Evolutionary conservation across 2,888 invertebrate genomes (phyloP).

Genomic region (Meiosimyza platycephala): DNA sequence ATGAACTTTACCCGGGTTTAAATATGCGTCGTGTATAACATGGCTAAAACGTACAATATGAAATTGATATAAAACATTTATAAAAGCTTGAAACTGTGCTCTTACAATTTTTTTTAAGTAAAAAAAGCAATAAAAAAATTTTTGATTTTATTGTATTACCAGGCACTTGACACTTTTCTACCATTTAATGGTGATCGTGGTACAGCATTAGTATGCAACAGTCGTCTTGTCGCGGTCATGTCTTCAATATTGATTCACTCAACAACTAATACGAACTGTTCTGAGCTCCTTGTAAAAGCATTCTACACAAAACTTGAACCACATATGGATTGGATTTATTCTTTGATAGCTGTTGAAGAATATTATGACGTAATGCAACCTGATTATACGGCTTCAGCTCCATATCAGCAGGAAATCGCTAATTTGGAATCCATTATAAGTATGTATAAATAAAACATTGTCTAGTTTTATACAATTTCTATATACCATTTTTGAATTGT

Average conservation of each 20-base stretch:
- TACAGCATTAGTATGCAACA: constrained; percentile 42
- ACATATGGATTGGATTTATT: constrained; percentile 42
- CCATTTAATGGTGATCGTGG: constrained; percentile 42
- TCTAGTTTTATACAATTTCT: too few relatives aligned
- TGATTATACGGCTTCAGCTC: constrained; percentile 4
- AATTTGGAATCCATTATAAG: too few relatives aligned
- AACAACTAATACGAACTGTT: constrained; percentile 25
- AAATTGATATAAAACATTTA: too few relatives aligned
- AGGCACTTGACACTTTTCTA: constrained; percentile 37
- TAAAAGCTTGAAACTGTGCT: too few relatives aligned
- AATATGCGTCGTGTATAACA: too few relatives aligned
- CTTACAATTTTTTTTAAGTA: too few relatives aligned
- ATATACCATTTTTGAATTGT: too few relatives aligned
- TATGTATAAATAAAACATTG: too few relatives aligned
- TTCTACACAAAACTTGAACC: constrained; percentile 41
- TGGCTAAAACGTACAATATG: too few relatives aligned
- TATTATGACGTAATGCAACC: constrained; percentile 6
- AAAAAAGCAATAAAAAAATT: too few relatives aligned
- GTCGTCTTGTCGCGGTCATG: constrained; percentile 39
- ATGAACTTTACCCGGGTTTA: too few relatives aligned
- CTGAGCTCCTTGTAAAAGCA: constrained; percentile 36
- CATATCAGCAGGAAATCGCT: constrained; percentile 4
- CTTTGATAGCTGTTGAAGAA: constrained; percentile 36
- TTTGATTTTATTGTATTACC: not conserved
- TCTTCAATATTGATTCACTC: constrained; percentile 38